Evolutionary conservation across 2,797 vertebrate species (phyloP).

Genomic region (Rhinophrynus dorsalis): DNA sequence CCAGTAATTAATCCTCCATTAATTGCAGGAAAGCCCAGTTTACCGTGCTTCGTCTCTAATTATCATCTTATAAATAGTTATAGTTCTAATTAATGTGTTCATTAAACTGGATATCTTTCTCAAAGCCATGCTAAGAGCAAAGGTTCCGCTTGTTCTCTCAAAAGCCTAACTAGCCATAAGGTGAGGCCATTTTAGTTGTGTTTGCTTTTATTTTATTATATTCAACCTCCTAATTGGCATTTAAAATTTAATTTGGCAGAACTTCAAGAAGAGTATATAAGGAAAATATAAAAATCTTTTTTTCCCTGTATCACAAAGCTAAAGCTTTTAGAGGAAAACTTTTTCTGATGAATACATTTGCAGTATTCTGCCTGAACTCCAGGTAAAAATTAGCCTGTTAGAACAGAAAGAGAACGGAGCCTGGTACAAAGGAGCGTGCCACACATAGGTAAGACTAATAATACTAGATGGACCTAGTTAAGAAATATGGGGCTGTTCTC

Average conservation of each 20-base stretch:
- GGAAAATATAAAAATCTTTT: conserved; percentile 72
- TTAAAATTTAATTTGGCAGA: conserved; percentile 99
- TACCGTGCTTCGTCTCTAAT: conserved; percentile 98
- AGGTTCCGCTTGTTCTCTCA: conserved; percentile 92
- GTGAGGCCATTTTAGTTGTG: conserved; percentile 96
- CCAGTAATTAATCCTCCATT: conserved; percentile 99
- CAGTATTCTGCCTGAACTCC: conserved; percentile 14
- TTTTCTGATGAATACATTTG: conserved; percentile 52
- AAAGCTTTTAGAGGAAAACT: conserved; percentile 70
- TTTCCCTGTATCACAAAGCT: conserved; percentile 67
- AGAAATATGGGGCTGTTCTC: too few relatives aligned
- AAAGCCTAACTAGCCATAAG: conserved; percentile 99
- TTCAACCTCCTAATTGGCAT: conserved; percentile 99
- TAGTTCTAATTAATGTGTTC: conserved; percentile 99
- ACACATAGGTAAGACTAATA: not conserved
- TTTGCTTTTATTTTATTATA: conserved; percentile 99
- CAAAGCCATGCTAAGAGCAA: conserved; percentile 98
- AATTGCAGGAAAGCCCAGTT: conserved; percentile 99
- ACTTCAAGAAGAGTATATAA: conserved; percentile 95
- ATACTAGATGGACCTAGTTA: too few relatives aligned
- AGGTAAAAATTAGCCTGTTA: conserved; percentile 34
- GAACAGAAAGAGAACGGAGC: not conserved
- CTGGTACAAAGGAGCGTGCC: not conserved
- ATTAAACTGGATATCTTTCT: conserved; percentile 98
- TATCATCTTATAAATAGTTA: conserved; percentile 99